A percentile compares a stretch with the other conserved stretches of the same genome.
Conservation (phyloP, 30 jellyfish, hydroid and myxozoan species). For the Aurelia sp. region DNA sequence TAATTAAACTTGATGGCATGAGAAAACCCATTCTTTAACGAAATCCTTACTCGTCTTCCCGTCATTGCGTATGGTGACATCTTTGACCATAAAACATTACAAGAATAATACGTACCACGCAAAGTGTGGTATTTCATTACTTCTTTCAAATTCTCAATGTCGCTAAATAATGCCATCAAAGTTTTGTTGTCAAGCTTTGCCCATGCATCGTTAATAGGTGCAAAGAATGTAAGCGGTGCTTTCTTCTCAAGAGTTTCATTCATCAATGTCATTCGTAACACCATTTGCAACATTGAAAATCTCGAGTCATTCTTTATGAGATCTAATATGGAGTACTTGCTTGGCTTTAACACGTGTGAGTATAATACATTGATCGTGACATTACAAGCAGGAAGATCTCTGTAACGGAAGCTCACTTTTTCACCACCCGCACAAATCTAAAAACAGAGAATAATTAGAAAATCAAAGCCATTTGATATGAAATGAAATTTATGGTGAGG, state of each 20-base stretch:
- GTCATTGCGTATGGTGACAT: slow-evolving; percentile 28
- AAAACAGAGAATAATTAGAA: not conserved
- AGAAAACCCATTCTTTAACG: not conserved
- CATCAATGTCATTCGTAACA: not conserved
- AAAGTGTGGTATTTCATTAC: slow-evolving; percentile 31
- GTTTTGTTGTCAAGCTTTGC: slow-evolving; percentile 37
- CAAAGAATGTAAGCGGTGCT: slow-evolving; percentile 40
- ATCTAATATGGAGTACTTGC: slow-evolving; percentile 9
- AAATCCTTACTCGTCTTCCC: slow-evolving; percentile 32
- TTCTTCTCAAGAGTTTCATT: not conserved
- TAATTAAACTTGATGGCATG: slow-evolving; percentile 6
- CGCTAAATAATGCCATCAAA: not conserved
- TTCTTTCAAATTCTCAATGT: not conserved
- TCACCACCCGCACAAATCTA: not conserved
- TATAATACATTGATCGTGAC: slow-evolving; percentile 18
- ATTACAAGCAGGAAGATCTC: slow-evolving; percentile 32
- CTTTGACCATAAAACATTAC: not conserved
- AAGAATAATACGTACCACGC: slow-evolving; percentile 8
- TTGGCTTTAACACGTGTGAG: slow-evolving; percentile 4
- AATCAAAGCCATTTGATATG: no score
- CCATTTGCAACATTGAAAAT: slow-evolving; percentile 41
- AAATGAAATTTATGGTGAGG: no score
- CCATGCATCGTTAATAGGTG: slow-evolving; percentile 55
- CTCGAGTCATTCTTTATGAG: slow-evolving; percentile 19
- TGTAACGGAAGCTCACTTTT: not conserved